Conservation (phyloP, 2,113 vertebrate species). For the Dicrurus megarhynchus region DNA sequence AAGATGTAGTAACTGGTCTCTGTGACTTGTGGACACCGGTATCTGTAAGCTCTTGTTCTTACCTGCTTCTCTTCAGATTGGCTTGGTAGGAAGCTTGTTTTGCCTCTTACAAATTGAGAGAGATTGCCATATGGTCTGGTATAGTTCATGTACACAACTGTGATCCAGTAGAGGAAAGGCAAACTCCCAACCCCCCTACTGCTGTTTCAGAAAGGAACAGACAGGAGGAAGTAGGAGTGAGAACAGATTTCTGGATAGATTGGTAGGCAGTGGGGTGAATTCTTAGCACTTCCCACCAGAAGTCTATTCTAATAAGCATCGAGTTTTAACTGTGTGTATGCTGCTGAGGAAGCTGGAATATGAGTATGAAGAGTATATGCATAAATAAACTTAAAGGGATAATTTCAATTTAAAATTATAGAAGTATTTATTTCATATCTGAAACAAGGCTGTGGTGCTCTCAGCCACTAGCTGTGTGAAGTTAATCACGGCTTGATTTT, state of each 20-base stretch:
- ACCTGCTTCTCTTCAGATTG: not conserved
- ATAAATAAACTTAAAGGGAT: not conserved
- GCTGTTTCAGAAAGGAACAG: conserved; percentile 52
- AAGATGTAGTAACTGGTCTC: not conserved
- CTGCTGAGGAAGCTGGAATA: not conserved
- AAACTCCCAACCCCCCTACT: conserved; percentile 38
- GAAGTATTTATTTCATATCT: not conserved
- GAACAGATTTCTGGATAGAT: conserved; percentile 63
- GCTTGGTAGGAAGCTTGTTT: conserved; percentile 21
- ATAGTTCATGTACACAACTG: conserved; percentile 46
- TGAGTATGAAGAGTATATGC: not conserved
- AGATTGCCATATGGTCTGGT: conserved; percentile 33
- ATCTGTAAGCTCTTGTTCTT: not conserved
- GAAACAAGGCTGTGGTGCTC: not conserved
- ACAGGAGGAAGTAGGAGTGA: conserved; percentile 63
- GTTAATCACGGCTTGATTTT: not conserved
- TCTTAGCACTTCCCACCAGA: conserved; percentile 62
- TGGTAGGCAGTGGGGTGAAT: conserved; percentile 43
- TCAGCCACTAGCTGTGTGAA: not conserved
- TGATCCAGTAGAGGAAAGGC: conserved; percentile 56
- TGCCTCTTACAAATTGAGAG: not conserved
- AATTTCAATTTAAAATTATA: not conserved
- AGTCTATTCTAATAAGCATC: conserved; percentile 45
- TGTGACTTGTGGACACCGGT: not conserved
- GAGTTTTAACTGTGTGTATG: conserved; percentile 1